Evolutionary conservation across 1,140 invertebrate genomes (phyloP), one percentile per base, ranked within the genome.

Genomic region (Neodiprion lecontei): DNA sequence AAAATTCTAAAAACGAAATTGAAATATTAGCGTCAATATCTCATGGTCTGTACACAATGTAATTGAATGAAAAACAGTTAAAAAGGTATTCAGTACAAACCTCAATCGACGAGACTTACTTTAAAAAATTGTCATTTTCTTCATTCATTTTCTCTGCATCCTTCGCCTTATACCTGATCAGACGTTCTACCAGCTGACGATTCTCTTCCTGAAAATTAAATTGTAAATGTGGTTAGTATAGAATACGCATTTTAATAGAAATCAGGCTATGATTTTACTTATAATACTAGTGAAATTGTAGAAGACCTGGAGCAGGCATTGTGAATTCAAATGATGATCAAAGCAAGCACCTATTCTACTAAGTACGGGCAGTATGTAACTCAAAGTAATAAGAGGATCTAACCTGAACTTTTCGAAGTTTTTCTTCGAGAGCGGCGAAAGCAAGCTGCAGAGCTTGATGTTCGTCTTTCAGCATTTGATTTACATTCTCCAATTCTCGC

Each of bases 111-210:
- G 79, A 72, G 50, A 90, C 92, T 92, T 91, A 95, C 94, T 94
- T 95, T 75, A 97, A 87, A 85, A 96, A 95, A 85, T 94, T 94
- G 88, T 98, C 96, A 90, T 98, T 98, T 88, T 98, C 96, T 89
- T 96, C 94, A 84, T 98, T 98, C 91, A 98, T 92, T 88, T 94
- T 94, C 82, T 98, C 97, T 11, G 97, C 97, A 91, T 98, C 96
- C 89, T 95, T 95, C 14, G 95, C 92, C 90, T 98, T 98, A 79
- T 96, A 95, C 75, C 94, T 94, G 85, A 98, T 97, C 79, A 97
- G 92, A 74, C 96, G 90, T 69, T 96, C 94, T 50, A 99, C 91
- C 61, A 99, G 88, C 77, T 96, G 93, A 49, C 92, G 90, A 90
- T 98, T 97, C 89, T 98, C 97, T 84, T 96, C 94, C 93, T 98